phyloP scores from a whole-genome alignment of 2,797 vertebrate species.

The Spatula versicolor region DNA sequence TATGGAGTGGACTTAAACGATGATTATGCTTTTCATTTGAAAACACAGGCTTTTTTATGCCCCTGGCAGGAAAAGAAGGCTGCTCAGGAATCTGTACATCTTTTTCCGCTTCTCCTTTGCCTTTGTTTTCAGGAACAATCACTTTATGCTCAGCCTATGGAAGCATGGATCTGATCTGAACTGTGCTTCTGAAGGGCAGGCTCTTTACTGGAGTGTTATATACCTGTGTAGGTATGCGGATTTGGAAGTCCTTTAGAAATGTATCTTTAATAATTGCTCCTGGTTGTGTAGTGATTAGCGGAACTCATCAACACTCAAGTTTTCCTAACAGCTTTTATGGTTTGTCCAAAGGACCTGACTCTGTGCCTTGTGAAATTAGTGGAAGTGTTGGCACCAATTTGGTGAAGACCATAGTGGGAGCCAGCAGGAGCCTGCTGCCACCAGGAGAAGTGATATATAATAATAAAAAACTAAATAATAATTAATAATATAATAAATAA shows the following conservation, averaged over 20 bases:
- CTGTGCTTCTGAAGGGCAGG: neutral
- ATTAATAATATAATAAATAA: too few species aligned
- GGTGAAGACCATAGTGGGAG: neutral
- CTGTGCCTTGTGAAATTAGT: neutral
- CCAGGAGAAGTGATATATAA: neutral
- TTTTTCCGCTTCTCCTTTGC: neutral
- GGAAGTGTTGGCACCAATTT: neutral
- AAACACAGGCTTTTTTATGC: neutral
- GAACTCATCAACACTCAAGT: neutral
- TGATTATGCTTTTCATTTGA: neutral
- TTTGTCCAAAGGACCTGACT: neutral
- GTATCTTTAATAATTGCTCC: neutral
- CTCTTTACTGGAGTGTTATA: neutral
- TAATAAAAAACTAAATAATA: too few species aligned
- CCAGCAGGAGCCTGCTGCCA: neutral
- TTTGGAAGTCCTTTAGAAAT: neutral
- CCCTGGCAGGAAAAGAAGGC: neutral
- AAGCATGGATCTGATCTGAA: neutral
- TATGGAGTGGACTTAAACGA: neutral
- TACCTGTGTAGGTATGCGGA: accelerated
- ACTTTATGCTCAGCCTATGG: neutral
- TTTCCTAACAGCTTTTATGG: neutral
- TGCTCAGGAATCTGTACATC: neutral
- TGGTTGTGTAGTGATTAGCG: neutral
- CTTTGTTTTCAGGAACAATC: neutral